Percentiles rank a stretch among this genome's conserved stretches.
Conservation (phyloP, 1,140 invertebrate species). For the Orius insidiosus region DNA sequence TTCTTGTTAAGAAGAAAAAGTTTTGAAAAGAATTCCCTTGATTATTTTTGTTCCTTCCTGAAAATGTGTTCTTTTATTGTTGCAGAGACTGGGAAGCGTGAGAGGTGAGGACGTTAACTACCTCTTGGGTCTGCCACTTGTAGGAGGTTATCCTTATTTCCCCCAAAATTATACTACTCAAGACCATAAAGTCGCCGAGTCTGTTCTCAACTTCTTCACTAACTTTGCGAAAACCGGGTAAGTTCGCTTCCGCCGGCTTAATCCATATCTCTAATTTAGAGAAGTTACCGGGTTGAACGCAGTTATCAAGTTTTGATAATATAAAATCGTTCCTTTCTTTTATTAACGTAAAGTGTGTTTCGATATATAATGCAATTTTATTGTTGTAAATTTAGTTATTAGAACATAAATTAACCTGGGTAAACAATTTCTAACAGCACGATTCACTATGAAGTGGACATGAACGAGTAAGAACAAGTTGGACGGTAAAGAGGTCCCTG, state of each 20-base stretch:
- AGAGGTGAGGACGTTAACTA: constrained; percentile 73
- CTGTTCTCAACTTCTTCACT: constrained; percentile 52
- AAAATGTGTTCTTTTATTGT: constrained; percentile 17
- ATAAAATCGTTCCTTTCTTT: not conserved
- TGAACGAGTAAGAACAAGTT: not conserved
- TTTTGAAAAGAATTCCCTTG: too few relatives aligned
- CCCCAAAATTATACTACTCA: constrained; percentile 54
- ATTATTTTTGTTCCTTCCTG: too few relatives aligned
- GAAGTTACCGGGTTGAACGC: not conserved
- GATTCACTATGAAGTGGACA: not conserved
- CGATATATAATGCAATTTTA: too few relatives aligned
- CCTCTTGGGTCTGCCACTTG: constrained; percentile 68
- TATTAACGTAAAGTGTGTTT: too few relatives aligned
- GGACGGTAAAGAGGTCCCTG: not conserved
- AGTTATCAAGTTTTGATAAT: constrained; percentile 2
- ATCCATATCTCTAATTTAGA: constrained; percentile 2
- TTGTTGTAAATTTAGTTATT: too few relatives aligned
- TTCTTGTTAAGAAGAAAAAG: too few relatives aligned
- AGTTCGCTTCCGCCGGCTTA: constrained; percentile 13
- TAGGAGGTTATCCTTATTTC: constrained; percentile 42
- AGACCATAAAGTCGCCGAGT: constrained; percentile 56
- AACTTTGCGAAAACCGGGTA: constrained; percentile 55
- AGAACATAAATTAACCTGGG: too few relatives aligned
- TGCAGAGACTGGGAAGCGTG: constrained; percentile 56
- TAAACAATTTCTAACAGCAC: not conserved